Conservation (phyloP, 2,888 invertebrate genomes). For the Meiosimyza platycephala region DNA sequence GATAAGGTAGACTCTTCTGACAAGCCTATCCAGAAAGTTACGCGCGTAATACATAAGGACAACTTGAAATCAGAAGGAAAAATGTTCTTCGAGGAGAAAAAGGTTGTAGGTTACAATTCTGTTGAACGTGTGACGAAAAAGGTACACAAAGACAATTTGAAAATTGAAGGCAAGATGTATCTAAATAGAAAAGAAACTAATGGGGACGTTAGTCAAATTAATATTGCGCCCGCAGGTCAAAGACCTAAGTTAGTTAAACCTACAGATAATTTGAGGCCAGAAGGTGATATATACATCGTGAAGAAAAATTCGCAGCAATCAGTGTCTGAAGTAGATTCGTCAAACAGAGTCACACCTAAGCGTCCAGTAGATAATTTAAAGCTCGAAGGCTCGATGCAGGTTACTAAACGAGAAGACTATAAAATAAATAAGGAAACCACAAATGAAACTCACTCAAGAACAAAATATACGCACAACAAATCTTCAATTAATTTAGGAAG, state of each 20-base stretch:
- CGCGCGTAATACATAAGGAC: conserved; percentile 29
- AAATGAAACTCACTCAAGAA: conserved; percentile 44
- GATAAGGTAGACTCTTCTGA: conserved; percentile 63
- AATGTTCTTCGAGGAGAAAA: conserved; percentile 66
- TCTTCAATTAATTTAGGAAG: conserved; percentile 75
- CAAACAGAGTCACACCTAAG: conserved; percentile 68
- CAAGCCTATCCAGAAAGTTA: conserved; percentile 38
- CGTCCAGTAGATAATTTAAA: conserved; percentile 75
- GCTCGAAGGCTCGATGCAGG: conserved; percentile 69
- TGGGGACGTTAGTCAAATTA: conserved; percentile 67
- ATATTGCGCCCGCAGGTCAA: conserved; percentile 68
- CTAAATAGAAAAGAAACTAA: conserved; percentile 64
- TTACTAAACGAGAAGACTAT: conserved; percentile 54
- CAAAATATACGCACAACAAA: conserved; percentile 62
- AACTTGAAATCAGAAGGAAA: conserved; percentile 69
- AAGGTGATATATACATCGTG: conserved; percentile 69
- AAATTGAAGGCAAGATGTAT: conserved; percentile 54
- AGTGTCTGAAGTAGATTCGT: conserved; percentile 65
- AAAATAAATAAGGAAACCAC: conserved; percentile 40
- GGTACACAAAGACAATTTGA: conserved; percentile 61
- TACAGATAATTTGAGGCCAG: conserved; percentile 71
- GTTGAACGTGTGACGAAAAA: conserved; percentile 62
- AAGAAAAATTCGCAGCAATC: conserved; percentile 68
- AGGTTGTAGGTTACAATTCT: conserved; percentile 60
- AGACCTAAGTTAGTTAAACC: conserved; percentile 69